Conservation (phyloP, 2,797 vertebrate genomes). For the Alca torda region DNA sequence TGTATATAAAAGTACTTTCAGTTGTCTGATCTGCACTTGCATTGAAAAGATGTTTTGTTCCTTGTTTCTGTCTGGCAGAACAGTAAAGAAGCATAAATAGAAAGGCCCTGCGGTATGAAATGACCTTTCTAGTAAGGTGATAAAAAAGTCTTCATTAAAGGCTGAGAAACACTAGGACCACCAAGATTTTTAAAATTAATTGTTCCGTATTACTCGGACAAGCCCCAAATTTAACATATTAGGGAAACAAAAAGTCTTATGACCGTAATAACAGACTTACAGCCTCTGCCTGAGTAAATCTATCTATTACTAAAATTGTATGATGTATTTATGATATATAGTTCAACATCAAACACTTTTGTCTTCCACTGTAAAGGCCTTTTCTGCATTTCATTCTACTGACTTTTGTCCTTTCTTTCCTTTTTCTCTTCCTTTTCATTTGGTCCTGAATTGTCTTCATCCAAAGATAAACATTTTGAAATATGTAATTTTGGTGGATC, state of each 20-base stretch:
- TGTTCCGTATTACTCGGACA: not conserved
- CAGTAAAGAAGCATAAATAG: not conserved
- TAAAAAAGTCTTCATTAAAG: not conserved
- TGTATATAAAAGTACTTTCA: not conserved
- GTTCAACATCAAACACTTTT: not conserved
- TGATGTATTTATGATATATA: not conserved
- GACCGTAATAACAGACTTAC: not conserved
- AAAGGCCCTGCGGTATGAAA: not conserved
- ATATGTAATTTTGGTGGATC: not conserved
- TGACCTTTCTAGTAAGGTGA: not conserved
- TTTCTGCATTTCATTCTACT: not conserved
- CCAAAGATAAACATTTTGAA: not conserved
- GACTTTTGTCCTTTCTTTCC: not conserved
- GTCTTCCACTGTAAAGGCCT: not conserved
- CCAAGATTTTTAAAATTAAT: not conserved
- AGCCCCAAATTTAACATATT: not conserved
- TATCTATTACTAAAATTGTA: not conserved
- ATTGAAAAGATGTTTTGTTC: constrained; percentile 2
- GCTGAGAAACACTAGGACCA: not conserved
- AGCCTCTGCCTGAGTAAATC: not conserved
- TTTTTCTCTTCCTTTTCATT: not conserved
- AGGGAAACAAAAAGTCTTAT: not conserved
- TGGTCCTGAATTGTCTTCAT: not conserved
- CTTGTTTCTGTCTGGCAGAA: not conserved
- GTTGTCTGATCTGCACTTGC: not conserved